phyloP scores from a whole-genome alignment of 1,140 invertebrate species.

The Lepidotrigona ventralis region DNA sequence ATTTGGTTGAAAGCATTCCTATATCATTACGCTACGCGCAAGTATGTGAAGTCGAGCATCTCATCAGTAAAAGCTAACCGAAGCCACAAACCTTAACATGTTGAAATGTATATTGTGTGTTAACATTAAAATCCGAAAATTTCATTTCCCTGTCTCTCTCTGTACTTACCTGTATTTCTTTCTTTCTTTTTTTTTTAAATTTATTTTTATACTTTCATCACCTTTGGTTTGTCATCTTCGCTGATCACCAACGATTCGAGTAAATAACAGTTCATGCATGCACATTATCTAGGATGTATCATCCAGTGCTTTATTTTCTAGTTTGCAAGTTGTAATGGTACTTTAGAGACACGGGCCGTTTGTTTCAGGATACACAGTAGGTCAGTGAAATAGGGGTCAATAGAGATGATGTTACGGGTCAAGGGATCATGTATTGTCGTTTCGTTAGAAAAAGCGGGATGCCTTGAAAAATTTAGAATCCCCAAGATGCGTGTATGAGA shows the following conservation, averaged over 20 bases:
- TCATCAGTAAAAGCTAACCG: neutral
- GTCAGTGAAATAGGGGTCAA: neutral
- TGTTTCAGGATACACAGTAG: neutral
- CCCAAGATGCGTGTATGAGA: neutral
- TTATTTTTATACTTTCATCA: neutral
- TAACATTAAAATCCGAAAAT: neutral
- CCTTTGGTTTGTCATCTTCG: neutral
- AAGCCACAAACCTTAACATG: neutral
- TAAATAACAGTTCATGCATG: neutral
- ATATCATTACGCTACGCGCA: neutral
- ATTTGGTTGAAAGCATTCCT: conserved; percentile 28
- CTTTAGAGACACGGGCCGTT: neutral
- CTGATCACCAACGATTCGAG: too few relatives aligned
- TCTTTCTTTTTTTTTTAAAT: neutral
- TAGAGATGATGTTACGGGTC: neutral
- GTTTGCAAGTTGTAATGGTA: neutral
- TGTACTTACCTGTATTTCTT: neutral
- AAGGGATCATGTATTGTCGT: neutral
- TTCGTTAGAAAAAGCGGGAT: too few relatives aligned
- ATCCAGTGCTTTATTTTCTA: neutral
- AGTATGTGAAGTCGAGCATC: neutral
- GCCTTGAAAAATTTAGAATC: neutral
- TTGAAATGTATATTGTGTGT: neutral
- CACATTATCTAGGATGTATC: neutral
- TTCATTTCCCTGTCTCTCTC: neutral